Conservation (phyloP, 2,797 vertebrate genomes). For the Potorous gilbertii region DNA sequence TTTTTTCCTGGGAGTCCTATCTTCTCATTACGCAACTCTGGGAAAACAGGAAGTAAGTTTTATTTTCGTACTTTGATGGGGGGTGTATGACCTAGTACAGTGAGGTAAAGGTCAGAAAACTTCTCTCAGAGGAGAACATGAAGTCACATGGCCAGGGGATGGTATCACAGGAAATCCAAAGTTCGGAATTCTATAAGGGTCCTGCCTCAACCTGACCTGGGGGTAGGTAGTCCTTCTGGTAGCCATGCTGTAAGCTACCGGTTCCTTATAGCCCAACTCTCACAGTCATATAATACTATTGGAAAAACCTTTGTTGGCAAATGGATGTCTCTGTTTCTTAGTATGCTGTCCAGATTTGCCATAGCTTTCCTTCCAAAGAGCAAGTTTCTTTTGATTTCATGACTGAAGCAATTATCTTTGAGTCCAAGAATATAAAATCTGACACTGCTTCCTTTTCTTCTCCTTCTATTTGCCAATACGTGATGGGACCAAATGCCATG, state of each 20-base stretch:
- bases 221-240: no score
- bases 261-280: not conserved
- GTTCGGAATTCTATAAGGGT: no score
- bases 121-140: no score
- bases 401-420: not conserved
- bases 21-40: not conserved
- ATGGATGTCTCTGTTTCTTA: not conserved
- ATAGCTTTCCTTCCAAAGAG: not conserved
- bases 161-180: no score
- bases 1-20: not conserved
- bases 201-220: no score
- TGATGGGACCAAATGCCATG: not conserved
- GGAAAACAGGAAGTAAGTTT: no score
- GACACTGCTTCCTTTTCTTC: not conserved
- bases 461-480: not conserved
- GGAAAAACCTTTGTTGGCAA: not conserved
- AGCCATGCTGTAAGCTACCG: no score
- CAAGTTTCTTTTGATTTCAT: not conserved
- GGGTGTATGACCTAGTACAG: no score
- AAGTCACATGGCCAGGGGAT: no score
- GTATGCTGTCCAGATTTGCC: not conserved
- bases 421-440: not conserved
- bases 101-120: no score
- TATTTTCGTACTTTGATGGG: no score
- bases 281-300: not conserved